Evolutionary conservation across 2,113 vertebrate genomes (phyloP), one percentile per base, ranked within the genome.

Genomic region (Sturnira hondurensis): DNA sequence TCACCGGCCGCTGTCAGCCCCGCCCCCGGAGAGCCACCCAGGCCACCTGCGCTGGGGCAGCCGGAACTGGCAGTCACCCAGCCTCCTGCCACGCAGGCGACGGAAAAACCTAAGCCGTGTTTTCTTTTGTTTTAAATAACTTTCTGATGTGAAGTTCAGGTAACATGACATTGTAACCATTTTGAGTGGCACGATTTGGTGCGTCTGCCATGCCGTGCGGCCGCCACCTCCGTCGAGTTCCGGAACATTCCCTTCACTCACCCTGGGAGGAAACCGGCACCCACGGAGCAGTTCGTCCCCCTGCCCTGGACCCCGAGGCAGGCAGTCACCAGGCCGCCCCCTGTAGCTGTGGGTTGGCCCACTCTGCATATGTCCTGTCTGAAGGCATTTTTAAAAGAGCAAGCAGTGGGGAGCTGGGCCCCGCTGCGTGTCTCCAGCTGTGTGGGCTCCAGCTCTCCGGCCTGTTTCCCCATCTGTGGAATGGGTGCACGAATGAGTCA

Each of bases 131-230:
- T 52, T 20, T 20, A 33, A 78, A 33, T 33, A 38, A 65, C 43
- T 36, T 20, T 45, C 9, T 38, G 50, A 26, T 20, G 28, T 20
- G 50, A 88, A 4, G 54, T 26, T 36, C 43, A 8, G 17, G 0
- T 43, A 4, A 47, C 31, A 10, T 6, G 4, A 36, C 50, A 24
- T 3, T 8, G n/a, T 11, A 41, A 10, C 12, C 13, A 4, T 63
- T 52, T 45, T 13, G 12, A 86, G 56, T 41, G 3, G 6, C 5
- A 6, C 19, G 0, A 0, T 9, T 54, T 10, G 10, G 36, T 1
- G 2, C 20, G 11, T 2, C 12, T 31, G 1, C 17, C 0, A 1
- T 2, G 28, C 5, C 0, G 1, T 2, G 7, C 4, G 2, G 3
- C 50, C 3, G 0, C 5, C n/a, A 0, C 20, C 43, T 31, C 74